Evolutionary conservation across 2,113 vertebrate genomes (phyloP).

Genomic region (Noturus placidus): DNA sequence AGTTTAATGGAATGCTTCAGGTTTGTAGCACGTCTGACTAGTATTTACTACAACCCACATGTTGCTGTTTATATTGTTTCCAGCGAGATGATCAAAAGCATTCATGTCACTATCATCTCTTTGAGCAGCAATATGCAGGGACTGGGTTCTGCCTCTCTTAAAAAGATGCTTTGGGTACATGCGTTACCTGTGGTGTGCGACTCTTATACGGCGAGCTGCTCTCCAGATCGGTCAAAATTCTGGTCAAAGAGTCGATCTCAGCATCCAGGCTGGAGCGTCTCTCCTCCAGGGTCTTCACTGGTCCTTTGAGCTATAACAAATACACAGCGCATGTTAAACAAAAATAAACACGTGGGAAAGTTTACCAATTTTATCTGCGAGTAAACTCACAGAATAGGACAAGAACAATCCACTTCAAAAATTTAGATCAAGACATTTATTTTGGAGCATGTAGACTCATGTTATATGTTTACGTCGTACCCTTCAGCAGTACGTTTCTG

Average conservation of each 20-base stretch:
- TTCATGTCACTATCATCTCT: background rate
- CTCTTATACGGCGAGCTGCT: conserved; percentile 95
- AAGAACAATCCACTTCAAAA: background rate
- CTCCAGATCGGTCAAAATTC: conserved; percentile 94
- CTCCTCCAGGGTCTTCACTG: conserved; percentile 89
- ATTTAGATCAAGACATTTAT: background rate
- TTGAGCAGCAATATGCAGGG: background rate
- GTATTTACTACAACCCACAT: background rate
- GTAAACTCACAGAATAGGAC: background rate
- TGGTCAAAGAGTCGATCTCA: conserved; percentile 95
- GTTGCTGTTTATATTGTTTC: background rate
- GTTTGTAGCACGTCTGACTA: background rate
- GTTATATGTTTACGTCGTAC: no score
- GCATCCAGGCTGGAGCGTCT: conserved; percentile 92
- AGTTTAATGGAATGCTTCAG: background rate
- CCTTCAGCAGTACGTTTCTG: no score
- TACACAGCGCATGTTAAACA: background rate
- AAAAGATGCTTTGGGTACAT: background rate
- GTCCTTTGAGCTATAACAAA: conserved; percentile 72
- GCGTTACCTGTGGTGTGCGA: conserved; percentile 79
- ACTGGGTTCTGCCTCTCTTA: background rate
- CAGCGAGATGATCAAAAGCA: background rate
- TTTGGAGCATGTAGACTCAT: background rate
- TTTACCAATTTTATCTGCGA: background rate
- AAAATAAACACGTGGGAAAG: background rate